Base-by-base conservation (phyloP, 2,888 invertebrate genomes). In the Itoplectis maculator region DNA sequence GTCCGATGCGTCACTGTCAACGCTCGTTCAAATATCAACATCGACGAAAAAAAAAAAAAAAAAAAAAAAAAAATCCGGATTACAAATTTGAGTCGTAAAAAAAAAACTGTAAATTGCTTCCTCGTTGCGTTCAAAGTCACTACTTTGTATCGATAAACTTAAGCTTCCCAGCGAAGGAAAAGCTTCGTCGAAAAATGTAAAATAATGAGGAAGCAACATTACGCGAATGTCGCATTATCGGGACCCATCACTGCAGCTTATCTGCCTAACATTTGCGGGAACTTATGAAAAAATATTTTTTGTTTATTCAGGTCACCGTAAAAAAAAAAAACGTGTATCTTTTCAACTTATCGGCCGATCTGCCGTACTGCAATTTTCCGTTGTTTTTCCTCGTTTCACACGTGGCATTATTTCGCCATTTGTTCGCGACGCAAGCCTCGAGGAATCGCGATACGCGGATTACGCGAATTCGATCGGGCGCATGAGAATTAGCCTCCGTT, bases 1-100 rank as follows among this genome's bases (percentile, higher is more conserved):
- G 18, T n/a, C 9, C 29, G n/a, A 70, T 70, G n/a, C 70, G 15
- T 72, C 56, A 56, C 54, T 70, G 56, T 56, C 42, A 13, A 13
- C 56, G n/a, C 29, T 29, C 23, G n/a, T 23, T 70, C 40, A 20
- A 70, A 42, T 20, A 69, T 51, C 35, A n/a, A 15, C 20, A 23
- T 35, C n/a, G 42, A 69, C n/a, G 18, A 42, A 45, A 15, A 9
- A 42, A 59, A 9, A 11, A 18, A 47, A 23, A 40, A 11, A 18
- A 13, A 20, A n/a, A n/a, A n/a, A n/a, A n/a, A n/a, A n/a, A n/a
- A n/a, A 29, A 29, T 29, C 29, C 29, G 29, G 29, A 29, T 29
- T 29, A 29, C 2, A 29, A 29, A 29, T 3, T 29, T 5, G 29
- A 2, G 2, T 29, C 29, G 5, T 5, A 29, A 3, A 29, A 29